These are phyloP conservation scores for Cavia aperea DNA, from an alignment of 2,113 vertebrate species.

Conservation along the genomic window DNA sequence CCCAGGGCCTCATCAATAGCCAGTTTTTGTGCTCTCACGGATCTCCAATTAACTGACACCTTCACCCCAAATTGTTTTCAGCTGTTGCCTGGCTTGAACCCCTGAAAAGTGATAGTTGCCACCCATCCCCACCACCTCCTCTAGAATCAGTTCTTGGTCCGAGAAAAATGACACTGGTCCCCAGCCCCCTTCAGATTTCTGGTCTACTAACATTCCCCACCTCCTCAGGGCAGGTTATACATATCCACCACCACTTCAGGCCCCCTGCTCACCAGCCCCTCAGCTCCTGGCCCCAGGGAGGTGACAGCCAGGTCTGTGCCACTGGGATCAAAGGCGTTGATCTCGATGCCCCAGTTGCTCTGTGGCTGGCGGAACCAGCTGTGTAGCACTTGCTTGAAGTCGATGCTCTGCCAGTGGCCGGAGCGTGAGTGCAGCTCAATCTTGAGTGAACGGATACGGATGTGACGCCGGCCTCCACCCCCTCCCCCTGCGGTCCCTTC, in stretches of 20 bases:
- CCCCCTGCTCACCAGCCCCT: constrained; percentile 86
- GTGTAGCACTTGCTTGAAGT: constrained; percentile 98
- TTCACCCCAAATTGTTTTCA: constrained; percentile 51
- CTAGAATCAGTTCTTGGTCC: constrained; percentile 5
- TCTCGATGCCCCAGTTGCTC: constrained; percentile 99
- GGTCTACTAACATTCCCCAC: constrained; percentile 41
- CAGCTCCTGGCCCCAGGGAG: constrained; percentile 92
- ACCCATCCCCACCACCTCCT: background rate
- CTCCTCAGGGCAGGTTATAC: constrained; percentile 51
- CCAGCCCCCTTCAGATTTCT: constrained; percentile 18
- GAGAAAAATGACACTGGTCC: background rate
- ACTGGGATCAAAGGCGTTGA: constrained; percentile 96
- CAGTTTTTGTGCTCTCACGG: constrained; percentile 30
- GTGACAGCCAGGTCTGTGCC: constrained; percentile 97
- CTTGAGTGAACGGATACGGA: constrained; percentile 96
- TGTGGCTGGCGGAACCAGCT: constrained; percentile 99
- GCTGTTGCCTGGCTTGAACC: constrained; percentile 30
- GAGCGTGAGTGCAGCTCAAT: constrained; percentile 92
- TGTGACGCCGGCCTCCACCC: constrained; percentile 82
- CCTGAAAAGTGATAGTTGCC: background rate
- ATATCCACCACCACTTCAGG: constrained; percentile 43
- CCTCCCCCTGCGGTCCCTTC: constrained; percentile 81
- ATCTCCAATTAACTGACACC: constrained; percentile 44
- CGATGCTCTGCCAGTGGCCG: constrained; percentile 98
- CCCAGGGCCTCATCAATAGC: background rate